A percentile compares a stretch with the other conserved stretches of the same genome.
Conservation (phyloP, 1,140 invertebrate species). For the Bombus sibiricus region DNA sequence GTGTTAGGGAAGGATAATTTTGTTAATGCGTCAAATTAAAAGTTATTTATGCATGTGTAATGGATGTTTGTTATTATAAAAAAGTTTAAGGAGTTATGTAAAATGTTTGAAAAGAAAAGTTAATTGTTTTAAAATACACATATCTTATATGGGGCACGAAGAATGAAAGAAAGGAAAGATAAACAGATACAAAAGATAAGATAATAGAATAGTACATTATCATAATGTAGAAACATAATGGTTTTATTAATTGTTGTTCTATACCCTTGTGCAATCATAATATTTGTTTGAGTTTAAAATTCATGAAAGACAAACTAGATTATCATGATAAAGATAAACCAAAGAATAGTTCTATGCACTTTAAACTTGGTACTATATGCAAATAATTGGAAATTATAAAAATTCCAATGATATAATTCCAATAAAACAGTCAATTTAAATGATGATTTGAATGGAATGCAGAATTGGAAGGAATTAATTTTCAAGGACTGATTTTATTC, state of each 20-base stretch:
- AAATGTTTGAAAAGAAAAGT: not conserved
- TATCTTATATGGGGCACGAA: not conserved
- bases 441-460: too few species aligned
- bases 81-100: not conserved
- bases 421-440: not conserved
- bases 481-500: not conserved
- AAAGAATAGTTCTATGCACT: not conserved
- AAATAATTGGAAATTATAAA: not conserved
- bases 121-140: not conserved
- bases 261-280: conserved; percentile 1
- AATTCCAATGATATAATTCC: not conserved
- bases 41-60: not conserved
- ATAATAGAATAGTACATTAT: not conserved
- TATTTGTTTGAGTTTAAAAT: not conserved
- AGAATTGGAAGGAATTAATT: not conserved
- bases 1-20: not conserved
- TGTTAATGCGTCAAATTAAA: not conserved
- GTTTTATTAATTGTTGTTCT: not conserved
- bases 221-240: not conserved
- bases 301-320: not conserved
- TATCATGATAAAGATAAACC: not conserved
- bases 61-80: not conserved
- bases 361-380: not conserved
- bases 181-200: conserved; percentile 22
- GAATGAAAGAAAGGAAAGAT: not conserved